Conservation (phyloP, 2,797 vertebrate genomes). For the Lepilemur septentrionalis region DNA sequence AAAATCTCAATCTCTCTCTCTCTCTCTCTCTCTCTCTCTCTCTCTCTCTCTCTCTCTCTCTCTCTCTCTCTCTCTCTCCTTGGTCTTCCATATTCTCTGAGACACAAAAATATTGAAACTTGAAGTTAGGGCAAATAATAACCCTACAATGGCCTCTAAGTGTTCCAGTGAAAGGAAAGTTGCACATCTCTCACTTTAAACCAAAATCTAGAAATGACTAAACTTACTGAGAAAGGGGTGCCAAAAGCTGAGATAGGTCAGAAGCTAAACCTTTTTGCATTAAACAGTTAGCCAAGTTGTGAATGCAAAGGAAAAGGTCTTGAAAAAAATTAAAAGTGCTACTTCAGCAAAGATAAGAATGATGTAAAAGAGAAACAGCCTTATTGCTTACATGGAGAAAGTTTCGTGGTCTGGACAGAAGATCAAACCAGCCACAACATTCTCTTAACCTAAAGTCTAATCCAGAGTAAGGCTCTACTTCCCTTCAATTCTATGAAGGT, state of each 20-base stretch:
- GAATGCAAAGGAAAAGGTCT: background rate
- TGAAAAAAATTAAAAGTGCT: background rate
- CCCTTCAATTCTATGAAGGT: background rate
- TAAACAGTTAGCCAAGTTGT: background rate
- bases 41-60: rapidly evolving
- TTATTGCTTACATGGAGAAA: background rate
- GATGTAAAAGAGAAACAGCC: background rate
- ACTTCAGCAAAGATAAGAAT: background rate
- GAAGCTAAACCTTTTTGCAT: background rate
- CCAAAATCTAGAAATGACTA: background rate
- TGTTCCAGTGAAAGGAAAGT: background rate
- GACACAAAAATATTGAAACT: background rate
- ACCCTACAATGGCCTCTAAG: background rate
- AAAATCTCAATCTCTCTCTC: rapidly evolving
- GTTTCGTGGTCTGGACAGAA: background rate
- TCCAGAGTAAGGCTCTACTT: background rate
- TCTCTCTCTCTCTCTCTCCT: background rate
- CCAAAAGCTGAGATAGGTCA: background rate
- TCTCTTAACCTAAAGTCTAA: background rate
- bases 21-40: rapidly evolving
- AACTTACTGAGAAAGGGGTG: background rate
- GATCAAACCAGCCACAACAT: background rate
- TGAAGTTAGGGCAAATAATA: background rate
- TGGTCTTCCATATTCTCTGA: background rate
- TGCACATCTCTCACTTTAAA: background rate